Evolutionary conservation across 2,888 invertebrate genomes (phyloP).

Genomic region (Lepetodrilus schrolli): DNA sequence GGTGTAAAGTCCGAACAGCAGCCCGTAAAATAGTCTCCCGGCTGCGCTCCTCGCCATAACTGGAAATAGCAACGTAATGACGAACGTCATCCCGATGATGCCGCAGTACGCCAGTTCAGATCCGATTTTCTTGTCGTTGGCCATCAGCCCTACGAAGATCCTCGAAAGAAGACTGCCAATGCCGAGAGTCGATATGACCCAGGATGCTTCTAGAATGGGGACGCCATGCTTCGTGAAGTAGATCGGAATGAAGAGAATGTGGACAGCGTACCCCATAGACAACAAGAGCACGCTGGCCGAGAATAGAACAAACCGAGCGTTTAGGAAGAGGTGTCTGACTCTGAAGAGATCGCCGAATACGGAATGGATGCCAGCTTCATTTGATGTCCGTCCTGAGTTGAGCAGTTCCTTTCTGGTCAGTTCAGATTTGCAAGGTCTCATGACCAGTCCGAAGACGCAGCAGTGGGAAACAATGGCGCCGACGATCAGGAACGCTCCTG

Average conservation of each 20-base stretch:
- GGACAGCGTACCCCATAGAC: neutral
- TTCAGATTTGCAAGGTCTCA: conserved; percentile 25
- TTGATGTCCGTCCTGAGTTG: neutral
- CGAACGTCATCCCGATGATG: neutral
- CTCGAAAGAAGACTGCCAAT: neutral
- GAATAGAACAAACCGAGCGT: neutral
- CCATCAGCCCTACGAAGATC: neutral
- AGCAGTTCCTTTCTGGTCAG: neutral
- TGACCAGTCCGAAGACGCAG: conserved; percentile 13
- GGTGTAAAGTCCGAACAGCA: neutral
- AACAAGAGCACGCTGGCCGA: neutral
- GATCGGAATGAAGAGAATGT: neutral
- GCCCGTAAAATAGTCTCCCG: neutral
- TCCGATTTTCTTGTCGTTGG: conserved; percentile 2
- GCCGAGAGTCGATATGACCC: neutral
- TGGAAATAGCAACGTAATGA: neutral
- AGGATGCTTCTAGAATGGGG: neutral
- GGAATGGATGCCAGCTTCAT: neutral
- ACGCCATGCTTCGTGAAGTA: neutral
- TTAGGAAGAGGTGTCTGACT: neutral
- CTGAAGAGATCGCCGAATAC: neutral
- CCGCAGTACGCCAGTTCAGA: neutral
- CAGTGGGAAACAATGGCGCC: conserved; percentile 29
- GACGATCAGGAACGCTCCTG: conserved; percentile 25
- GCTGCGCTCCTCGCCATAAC: neutral